Percentiles rank a stretch among this genome's conserved stretches.
Conservation (phyloP, 2,113 vertebrate species). For the Mormyrus lacerda region DNA sequence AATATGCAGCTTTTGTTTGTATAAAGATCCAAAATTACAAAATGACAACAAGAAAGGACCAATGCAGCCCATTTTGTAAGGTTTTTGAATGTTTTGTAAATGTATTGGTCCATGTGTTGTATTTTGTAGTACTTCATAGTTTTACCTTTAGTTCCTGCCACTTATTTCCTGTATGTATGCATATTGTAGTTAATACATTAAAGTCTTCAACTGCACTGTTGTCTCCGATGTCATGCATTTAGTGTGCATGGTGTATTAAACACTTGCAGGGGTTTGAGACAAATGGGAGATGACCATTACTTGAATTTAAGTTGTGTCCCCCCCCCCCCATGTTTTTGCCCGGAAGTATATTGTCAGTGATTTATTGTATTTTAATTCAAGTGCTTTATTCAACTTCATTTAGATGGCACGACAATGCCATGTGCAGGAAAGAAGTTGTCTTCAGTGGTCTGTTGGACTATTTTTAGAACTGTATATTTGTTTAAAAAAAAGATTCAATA, state of each 20-base stretch:
- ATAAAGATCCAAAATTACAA: constrained; percentile 70
- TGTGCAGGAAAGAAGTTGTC: not conserved
- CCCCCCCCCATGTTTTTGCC: not conserved
- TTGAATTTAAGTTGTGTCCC: not conserved
- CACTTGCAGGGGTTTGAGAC: not conserved
- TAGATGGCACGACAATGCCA: not conserved
- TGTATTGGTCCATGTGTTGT: constrained; percentile 91
- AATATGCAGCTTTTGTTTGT: constrained; percentile 69
- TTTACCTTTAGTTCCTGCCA: constrained; percentile 82
- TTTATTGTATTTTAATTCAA: not conserved
- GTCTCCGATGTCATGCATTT: constrained; percentile 20
- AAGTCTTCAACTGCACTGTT: constrained; percentile 69
- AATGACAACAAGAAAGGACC: constrained; percentile 66
- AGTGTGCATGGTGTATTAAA: not conserved
- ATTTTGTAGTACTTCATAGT: constrained; percentile 95
- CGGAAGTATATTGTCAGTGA: not conserved
- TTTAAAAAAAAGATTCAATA: not conserved
- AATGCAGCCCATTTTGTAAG: constrained; percentile 94
- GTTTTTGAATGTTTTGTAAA: constrained; percentile 96
- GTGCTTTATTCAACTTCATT: not conserved
- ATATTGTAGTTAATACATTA: constrained; percentile 89
- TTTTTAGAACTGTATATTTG: constrained; percentile 4
- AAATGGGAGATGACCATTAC: not conserved
- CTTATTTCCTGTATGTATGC: constrained; percentile 86
- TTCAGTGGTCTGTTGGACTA: not conserved